Evolutionary conservation across 2,888 invertebrate genomes (phyloP).

Genomic region (Phalera bucephala): DNA sequence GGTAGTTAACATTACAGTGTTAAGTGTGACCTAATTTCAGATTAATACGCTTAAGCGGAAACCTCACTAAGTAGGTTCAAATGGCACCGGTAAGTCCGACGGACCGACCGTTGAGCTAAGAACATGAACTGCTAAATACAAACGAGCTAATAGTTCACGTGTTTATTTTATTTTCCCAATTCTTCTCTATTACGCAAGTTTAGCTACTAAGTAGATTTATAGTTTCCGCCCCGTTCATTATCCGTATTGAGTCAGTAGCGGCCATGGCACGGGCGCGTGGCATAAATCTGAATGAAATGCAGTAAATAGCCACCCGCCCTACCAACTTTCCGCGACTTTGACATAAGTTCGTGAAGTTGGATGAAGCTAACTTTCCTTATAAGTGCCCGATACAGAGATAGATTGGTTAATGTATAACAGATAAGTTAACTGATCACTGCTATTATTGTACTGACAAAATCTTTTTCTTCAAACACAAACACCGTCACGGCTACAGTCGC

Average conservation of each 20-base stretch:
- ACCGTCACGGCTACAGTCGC: too few species aligned
- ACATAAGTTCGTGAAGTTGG: constrained; percentile 54
- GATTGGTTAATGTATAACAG: constrained; percentile 29
- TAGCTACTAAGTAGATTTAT: constrained; percentile 78
- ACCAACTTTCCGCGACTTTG: constrained; percentile 56
- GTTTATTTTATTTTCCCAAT: constrained; percentile 65
- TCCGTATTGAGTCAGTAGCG: constrained; percentile 65
- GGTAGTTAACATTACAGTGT: constrained; percentile 64
- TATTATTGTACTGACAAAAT: constrained; percentile 1
- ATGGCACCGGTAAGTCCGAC: constrained; percentile 62
- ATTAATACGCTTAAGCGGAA: constrained; percentile 82
- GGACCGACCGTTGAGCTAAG: constrained; percentile 35
- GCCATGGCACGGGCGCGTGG: constrained; percentile 49
- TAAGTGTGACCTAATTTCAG: constrained; percentile 80
- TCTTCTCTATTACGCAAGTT: constrained; percentile 74
- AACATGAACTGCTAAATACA: constrained; percentile 38
- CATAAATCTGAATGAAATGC: constrained; percentile 81
- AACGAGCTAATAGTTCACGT: constrained; percentile 58
- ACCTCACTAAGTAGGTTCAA: constrained; percentile 80
- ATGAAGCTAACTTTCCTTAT: constrained; percentile 32
- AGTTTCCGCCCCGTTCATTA: constrained; percentile 82
- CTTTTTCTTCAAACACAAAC: too few species aligned
- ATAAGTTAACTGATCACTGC: constrained; percentile 29
- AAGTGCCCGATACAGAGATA: constrained; percentile 32
- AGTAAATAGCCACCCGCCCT: constrained; percentile 57